Conservation (phyloP, 2,888 invertebrate species). For the Sarcophaga rosellei region DNA sequence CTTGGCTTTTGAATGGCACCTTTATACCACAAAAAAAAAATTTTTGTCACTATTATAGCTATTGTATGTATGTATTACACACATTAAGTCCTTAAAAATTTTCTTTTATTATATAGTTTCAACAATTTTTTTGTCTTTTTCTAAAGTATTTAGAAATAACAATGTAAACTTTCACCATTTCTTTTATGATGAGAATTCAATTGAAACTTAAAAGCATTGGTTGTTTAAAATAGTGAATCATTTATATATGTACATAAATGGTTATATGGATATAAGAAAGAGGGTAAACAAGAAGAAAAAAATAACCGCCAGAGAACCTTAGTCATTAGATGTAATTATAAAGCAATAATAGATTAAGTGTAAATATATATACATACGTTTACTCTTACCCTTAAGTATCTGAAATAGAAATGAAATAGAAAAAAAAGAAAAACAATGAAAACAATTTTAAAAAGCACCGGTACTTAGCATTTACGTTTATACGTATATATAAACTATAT, state of each 20-base stretch:
- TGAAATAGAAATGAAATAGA: not conserved
- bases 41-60: not conserved
- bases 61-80: not conserved
- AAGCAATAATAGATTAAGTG: constrained; percentile 52
- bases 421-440: constrained; percentile 13
- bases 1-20: not conserved
- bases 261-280: not conserved
- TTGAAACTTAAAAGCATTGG: constrained; percentile 26
- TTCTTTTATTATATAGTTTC: no score
- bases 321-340: constrained; percentile 59
- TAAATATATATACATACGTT: constrained; percentile 24
- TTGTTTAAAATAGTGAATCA: no score
- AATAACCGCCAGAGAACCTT: constrained; percentile 15
- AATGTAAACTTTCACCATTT: no score
- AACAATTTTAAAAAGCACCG: constrained; percentile 16
- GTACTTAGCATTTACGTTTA: not conserved
- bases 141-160: no score
- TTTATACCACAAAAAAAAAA: not conserved
- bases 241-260: no score
- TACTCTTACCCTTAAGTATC: constrained; percentile 34
- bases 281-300: not conserved
- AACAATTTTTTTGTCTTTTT: no score
- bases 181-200: no score
- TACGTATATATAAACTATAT: no score
- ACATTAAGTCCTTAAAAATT: not conserved